Conservation (phyloP, 2,797 vertebrate species). For the Typhlichthys eigenmanni region DNA sequence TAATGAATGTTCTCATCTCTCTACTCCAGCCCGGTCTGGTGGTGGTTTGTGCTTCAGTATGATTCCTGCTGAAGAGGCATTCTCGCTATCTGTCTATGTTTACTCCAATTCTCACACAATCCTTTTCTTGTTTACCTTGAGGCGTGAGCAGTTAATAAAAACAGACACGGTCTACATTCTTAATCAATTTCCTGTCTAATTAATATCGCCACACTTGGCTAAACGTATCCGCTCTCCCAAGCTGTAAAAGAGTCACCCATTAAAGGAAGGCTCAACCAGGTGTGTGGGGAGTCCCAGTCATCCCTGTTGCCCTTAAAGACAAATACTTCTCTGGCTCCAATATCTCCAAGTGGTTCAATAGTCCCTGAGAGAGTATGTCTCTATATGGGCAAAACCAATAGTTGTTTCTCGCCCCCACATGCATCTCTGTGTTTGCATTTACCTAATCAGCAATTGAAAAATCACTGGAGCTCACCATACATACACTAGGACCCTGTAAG, state of each 20-base stretch:
- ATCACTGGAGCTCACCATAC: slow-evolving; percentile 45
- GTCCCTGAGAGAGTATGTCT: slow-evolving; percentile 55
- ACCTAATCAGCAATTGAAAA: slow-evolving; percentile 65
- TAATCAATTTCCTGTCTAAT: slow-evolving; percentile 17
- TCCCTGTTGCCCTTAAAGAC: slow-evolving; percentile 61
- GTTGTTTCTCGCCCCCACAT: slow-evolving; percentile 59
- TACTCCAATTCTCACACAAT: too few relatives aligned
- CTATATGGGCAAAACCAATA: slow-evolving; percentile 72
- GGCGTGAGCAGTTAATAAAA: too few relatives aligned
- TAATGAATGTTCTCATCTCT: too few relatives aligned
- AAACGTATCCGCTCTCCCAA: slow-evolving; percentile 4
- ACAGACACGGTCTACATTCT: slow-evolving; percentile 3
- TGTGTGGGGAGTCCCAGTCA: slow-evolving; percentile 25
- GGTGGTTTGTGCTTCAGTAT: too few relatives aligned
- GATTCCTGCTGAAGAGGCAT: too few relatives aligned
- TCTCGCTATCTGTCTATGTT: too few relatives aligned
- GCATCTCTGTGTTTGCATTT: slow-evolving; percentile 68
- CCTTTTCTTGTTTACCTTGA: too few relatives aligned
- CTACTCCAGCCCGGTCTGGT: too few relatives aligned
- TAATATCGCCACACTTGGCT: slow-evolving; percentile 26
- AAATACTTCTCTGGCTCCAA: slow-evolving; percentile 34
- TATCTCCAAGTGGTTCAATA: slow-evolving; percentile 55
- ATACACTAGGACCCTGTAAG: slow-evolving; percentile 16
- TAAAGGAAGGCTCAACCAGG: slow-evolving; percentile 15
- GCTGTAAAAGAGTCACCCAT: too few relatives aligned